Evolutionary conservation across 1,140 invertebrate genomes (phyloP).

Genomic region (Drosophila dunni): DNA sequence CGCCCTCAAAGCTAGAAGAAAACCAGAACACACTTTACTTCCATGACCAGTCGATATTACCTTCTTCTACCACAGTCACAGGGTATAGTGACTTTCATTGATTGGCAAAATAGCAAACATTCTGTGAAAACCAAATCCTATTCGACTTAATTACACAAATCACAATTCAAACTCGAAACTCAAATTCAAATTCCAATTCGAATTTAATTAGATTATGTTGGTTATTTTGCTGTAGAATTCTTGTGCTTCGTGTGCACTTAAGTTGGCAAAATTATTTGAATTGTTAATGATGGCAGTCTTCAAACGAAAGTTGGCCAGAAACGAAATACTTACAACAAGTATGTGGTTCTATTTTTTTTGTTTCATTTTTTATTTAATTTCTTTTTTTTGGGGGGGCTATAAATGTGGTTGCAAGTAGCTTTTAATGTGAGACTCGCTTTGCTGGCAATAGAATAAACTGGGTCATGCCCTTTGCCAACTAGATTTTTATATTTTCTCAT

Average conservation of each 20-base stretch:
- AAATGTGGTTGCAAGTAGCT: constrained; percentile 19
- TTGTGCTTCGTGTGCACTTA: not conserved
- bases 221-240: not conserved
- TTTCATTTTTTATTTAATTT: no score
- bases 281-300: not conserved
- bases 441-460: constrained; percentile 41
- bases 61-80: no score
- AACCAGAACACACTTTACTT: no score
- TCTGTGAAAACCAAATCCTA: not conserved
- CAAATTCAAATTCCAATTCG: no score
- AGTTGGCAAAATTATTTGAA: not conserved
- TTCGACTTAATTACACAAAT: not conserved
- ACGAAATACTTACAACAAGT: not conserved
- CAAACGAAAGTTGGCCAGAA: not conserved
- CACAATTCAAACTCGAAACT: not conserved
- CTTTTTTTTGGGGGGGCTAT: not conserved
- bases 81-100: not conserved
- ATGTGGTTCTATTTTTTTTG: not conserved
- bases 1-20: no score
- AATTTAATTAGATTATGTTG: not conserved
- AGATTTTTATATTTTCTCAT: constrained; percentile 4
- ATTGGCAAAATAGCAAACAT: not conserved
- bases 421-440: constrained; percentile 38
- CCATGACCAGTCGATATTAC: no score
- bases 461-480: constrained; percentile 50